Conservation (phyloP, 1,140 invertebrate species). For the Saccostrea echinata region DNA sequence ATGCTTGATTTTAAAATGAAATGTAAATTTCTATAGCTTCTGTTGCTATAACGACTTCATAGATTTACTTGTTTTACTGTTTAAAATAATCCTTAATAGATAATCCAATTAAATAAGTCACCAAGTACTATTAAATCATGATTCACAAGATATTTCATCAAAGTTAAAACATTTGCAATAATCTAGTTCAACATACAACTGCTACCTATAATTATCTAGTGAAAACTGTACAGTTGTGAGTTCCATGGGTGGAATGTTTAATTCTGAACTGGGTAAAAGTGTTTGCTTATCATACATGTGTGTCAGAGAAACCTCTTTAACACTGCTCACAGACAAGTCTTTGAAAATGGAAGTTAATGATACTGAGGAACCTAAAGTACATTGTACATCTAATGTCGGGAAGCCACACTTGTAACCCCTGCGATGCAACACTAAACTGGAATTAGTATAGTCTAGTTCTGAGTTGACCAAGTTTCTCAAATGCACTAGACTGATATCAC, state of each 20-base stretch:
- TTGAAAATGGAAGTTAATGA: constrained; percentile 62
- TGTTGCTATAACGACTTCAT: no score
- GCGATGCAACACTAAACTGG: constrained; percentile 72
- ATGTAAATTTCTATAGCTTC: no score
- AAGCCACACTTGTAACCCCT: constrained; percentile 71
- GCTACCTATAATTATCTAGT: constrained; percentile 7
- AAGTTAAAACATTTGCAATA: background rate
- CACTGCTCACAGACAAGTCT: constrained; percentile 57
- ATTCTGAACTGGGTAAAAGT: constrained; percentile 40
- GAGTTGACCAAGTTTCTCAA: constrained; percentile 69
- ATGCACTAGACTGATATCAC: constrained; percentile 70
- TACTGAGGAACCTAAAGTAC: constrained; percentile 52
- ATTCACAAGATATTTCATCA: no score
- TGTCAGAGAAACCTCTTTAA: constrained; percentile 72
- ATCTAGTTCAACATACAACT: background rate
- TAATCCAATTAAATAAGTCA: no score
- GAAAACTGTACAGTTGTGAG: constrained; percentile 51
- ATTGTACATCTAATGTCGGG: constrained; percentile 61
- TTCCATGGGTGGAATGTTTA: constrained; percentile 67
- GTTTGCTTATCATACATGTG: constrained; percentile 66
- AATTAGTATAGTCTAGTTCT: constrained; percentile 70
- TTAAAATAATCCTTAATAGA: no score
- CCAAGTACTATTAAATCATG: no score
- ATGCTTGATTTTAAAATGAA: no score
- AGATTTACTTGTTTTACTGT: no score